Evolutionary conservation across 2,888 invertebrate genomes (phyloP), one percentile per base, ranked within the genome.

Genomic region (Euzophera pinguis): DNA sequence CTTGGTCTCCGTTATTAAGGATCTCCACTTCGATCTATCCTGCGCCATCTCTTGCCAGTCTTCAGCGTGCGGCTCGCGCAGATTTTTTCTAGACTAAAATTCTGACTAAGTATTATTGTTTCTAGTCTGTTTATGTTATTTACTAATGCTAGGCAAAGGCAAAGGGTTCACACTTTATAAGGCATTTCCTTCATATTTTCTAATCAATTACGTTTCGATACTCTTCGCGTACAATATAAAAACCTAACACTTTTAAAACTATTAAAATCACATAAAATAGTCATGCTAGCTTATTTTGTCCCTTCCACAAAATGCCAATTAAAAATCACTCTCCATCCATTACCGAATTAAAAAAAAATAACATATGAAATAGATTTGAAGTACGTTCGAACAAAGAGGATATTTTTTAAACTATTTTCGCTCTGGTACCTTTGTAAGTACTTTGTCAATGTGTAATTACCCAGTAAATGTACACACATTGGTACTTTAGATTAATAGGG

Each of bases 391-490:
- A 52, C 39, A 47, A 52, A 39, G 47, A 29, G 10, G 37, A 17
- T 47, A 32, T 39, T 48, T 22, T 54, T 52, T 47, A 51, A 50
- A 55, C 53, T 62, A 61, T 70, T 60, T 64, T 67, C 69, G 72
- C 62, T 75, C 71, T 64, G 73, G 67, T 78, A 71, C 71, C 65
- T 66, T 61, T 57, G 57, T 58, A 65, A 9, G 39, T 39, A 39
- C 39, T 39, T 74, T 78, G 81, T 81, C 67, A 66, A 56, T 39
- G 60, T 67, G 77, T 83, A 84, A 84, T 82, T 74, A 75, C 62
- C 75, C 81, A 72, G 69, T 63, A 81, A 84, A 83, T 76, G 81
- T 81, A 77, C 78, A 68, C 78, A 76, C 75, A 75, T 81, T 81
- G 70, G 59, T 62, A 52, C 50, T 42, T 53, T 52, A 52, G 61